Percentiles rank a stretch among this genome's conserved stretches.
These are phyloP conservation scores for Papilio gigon DNA, from an alignment of 2,888 invertebrate genomes.

Conservation along the genomic window DNA sequence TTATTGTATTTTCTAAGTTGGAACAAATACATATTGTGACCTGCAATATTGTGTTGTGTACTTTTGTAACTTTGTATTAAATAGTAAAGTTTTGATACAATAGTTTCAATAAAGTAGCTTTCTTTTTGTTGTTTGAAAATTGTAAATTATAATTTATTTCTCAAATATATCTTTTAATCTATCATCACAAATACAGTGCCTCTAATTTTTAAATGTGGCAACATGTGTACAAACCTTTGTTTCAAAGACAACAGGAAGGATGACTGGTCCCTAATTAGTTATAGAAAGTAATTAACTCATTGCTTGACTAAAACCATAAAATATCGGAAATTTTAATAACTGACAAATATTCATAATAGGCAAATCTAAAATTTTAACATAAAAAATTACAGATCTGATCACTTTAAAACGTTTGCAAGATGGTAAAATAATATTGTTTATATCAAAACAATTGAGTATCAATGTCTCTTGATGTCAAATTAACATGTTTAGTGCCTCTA, in stretches of 20 bases:
- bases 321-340: neutral
- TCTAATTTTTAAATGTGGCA: no score
- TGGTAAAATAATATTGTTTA: neutral
- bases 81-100: conserved; percentile 8
- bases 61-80: neutral
- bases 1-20: neutral
- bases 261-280: neutral
- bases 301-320: neutral
- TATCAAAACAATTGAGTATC: neutral
- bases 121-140: neutral
- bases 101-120: conserved; percentile 1
- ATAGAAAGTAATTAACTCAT: neutral
- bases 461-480: neutral
- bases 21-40: neutral
- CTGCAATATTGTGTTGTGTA: conserved; percentile 5
- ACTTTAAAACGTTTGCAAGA: neutral
- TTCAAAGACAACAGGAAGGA: neutral
- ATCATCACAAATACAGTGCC: neutral
- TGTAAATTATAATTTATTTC: neutral
- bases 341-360: neutral
- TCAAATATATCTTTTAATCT: neutral
- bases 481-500: neutral
- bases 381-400: conserved; percentile 12
- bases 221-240: no score
- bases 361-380: neutral